These are phyloP conservation scores for Oligia latruncula DNA, from an alignment of 2,888 invertebrate genomes.

Conservation along the genomic window DNA sequence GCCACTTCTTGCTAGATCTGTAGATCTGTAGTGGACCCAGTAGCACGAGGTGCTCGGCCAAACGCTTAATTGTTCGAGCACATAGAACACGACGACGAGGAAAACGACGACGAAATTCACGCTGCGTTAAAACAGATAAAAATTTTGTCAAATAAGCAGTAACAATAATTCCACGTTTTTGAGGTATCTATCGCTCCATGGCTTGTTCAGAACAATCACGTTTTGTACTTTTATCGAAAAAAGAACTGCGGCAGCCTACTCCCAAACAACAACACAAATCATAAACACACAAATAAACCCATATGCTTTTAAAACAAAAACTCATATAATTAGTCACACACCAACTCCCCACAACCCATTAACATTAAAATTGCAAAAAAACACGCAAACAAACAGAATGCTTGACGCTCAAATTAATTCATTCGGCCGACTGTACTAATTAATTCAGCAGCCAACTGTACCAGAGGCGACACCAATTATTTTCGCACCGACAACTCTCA, in stretches of 20 bases:
- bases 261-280: background rate
- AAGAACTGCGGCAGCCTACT: background rate
- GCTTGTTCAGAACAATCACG: background rate
- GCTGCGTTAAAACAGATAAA: no score
- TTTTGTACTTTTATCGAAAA: background rate
- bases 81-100: no score
- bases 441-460: constrained; percentile 66
- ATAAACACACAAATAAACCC: background rate
- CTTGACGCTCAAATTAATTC: constrained; percentile 65
- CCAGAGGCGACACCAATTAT: constrained; percentile 65
- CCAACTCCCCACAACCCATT: constrained; percentile 42
- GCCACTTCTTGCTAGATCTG: no score
- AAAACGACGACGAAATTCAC: no score
- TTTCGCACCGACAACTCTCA: constrained; percentile 62
- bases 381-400: constrained; percentile 55
- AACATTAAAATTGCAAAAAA: constrained; percentile 56
- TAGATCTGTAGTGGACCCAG: no score
- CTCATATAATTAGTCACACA: constrained; percentile 28
- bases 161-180: no score
- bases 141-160: no score
- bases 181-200: no score
- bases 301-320: background rate
- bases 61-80: no score
- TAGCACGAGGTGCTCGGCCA: no score
- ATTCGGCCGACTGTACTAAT: constrained; percentile 67